These are phyloP conservation scores for Artemisiospiza belli DNA, from an alignment of 2,113 vertebrate species.

Conservation along the genomic window DNA sequence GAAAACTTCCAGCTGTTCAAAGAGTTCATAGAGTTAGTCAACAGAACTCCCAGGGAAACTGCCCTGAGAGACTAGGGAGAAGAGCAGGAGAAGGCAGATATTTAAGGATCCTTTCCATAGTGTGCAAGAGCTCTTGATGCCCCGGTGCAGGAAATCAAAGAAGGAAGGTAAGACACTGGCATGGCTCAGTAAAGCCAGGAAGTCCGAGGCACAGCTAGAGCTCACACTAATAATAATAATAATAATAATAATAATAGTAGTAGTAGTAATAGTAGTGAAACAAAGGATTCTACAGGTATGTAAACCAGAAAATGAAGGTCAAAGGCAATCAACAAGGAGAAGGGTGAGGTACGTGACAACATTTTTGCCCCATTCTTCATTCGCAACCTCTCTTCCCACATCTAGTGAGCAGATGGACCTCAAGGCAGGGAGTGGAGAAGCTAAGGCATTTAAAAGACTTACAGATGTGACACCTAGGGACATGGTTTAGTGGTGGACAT, in stretches of 20 bases:
- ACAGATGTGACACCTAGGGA: too few relatives aligned
- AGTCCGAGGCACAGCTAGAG: neutral
- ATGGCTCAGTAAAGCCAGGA: neutral
- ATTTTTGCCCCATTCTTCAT: neutral
- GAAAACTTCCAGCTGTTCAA: neutral
- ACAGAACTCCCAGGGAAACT: neutral
- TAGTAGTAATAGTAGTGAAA: too few relatives aligned
- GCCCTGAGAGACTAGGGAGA: neutral
- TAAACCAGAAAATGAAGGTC: neutral
- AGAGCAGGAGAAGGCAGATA: neutral
- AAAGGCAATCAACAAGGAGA: neutral
- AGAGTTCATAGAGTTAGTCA: neutral
- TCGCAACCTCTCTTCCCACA: neutral
- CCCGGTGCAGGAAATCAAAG: neutral
- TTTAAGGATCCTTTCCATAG: neutral
- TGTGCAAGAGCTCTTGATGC: neutral
- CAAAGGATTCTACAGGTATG: neutral
- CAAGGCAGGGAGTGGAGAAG: neutral
- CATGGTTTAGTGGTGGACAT: neutral
- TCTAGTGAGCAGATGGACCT: rapidly evolving
- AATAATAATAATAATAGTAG: neutral
- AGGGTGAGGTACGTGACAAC: neutral
- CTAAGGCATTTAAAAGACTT: neutral
- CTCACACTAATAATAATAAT: neutral
- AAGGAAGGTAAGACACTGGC: neutral